A percentile compares a stretch with the other conserved stretches of the same genome.
phyloP scores from a whole-genome alignment of 2,888 invertebrate species.

The Metallyticus violacea region DNA sequence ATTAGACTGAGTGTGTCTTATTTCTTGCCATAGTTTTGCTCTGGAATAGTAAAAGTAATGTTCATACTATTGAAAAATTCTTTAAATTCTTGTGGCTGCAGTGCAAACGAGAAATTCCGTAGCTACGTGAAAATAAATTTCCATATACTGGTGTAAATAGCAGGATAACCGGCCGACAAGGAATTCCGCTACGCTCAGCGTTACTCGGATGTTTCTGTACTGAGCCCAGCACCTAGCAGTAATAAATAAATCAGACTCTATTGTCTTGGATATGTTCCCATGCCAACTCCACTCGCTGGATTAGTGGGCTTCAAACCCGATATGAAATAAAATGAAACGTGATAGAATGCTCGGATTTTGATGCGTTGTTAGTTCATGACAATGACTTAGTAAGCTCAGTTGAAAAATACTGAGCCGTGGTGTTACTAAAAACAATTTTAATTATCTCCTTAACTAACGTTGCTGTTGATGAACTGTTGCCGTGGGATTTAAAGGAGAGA shows the following conservation, averaged over 20 bases:
- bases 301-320: no score
- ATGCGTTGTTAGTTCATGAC: no score
- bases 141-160: not conserved
- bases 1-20: not conserved
- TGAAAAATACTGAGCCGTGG: no score
- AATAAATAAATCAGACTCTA: not conserved
- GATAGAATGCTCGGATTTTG: no score
- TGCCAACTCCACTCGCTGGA: not conserved
- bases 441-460: no score
- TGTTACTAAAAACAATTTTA: no score
- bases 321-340: no score
- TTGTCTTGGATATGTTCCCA: not conserved
- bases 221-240: not conserved
- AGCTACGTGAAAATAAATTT: not conserved
- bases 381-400: no score
- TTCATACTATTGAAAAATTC: no score
- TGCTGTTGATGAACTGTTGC: no score
- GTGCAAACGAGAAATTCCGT: not conserved
- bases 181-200: not conserved
- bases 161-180: not conserved
- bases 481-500: no score
- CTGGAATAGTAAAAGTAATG: not conserved
- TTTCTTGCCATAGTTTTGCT: not conserved
- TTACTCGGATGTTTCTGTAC: not conserved
- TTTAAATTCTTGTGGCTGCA: not conserved